These are phyloP conservation scores for Pteronura brasiliensis DNA, from an alignment of 2,113 vertebrate genomes.

Conservation along the genomic window DNA sequence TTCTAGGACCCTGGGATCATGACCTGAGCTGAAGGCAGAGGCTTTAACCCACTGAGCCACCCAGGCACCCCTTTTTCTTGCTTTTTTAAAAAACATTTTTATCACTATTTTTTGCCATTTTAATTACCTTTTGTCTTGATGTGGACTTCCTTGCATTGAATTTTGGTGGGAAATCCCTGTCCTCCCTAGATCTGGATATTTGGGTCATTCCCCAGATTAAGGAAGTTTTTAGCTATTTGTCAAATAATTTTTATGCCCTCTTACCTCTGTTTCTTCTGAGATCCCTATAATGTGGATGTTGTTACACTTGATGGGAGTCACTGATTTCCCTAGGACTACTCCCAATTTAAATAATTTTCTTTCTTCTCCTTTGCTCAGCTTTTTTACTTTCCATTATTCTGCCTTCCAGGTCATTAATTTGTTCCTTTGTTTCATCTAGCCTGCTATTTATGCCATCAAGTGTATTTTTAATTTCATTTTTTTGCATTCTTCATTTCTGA, in stretches of 20 bases:
- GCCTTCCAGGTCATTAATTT: not conserved
- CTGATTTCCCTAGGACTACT: not conserved
- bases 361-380: not conserved
- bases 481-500: not conserved
- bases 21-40: no score
- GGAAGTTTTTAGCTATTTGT: not conserved
- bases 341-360: not conserved
- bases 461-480: not conserved
- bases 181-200: not conserved
- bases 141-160: not conserved
- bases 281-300: not conserved
- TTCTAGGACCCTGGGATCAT: no score
- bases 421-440: not conserved
- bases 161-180: not conserved
- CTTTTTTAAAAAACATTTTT: no score
- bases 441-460: not conserved
- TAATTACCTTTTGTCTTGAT: not conserved
- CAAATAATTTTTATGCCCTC: not conserved
- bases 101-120: not conserved
- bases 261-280: not conserved
- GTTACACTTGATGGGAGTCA: not conserved
- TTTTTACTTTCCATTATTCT: not conserved
- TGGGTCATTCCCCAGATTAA: not conserved
- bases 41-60: no score
- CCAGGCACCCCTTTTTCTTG: not conserved